Conservation (phyloP, 2,888 invertebrate genomes). For the Orthosia cruda region DNA sequence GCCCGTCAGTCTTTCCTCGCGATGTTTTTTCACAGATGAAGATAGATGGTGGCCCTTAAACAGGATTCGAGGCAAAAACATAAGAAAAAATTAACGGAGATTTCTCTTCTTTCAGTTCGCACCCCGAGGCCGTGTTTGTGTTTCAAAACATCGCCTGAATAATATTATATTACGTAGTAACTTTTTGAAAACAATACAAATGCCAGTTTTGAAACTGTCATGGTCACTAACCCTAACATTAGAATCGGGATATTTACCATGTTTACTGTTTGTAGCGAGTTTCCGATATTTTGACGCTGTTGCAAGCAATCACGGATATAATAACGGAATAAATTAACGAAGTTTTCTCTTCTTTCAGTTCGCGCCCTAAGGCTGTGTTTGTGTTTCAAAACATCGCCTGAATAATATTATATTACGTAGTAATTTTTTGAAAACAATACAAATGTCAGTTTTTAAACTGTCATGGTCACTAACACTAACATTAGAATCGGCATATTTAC, state of each 20-base stretch:
- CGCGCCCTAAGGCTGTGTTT: slow-evolving; percentile 18
- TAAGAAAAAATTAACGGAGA: slow-evolving; percentile 71
- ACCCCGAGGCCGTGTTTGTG: slow-evolving; percentile 16
- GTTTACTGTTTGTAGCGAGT: no score
- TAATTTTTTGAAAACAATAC: neutral
- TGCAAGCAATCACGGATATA: no score
- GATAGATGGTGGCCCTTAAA: slow-evolving; percentile 75
- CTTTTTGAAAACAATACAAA: neutral
- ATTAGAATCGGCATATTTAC: no score
- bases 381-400: slow-evolving; percentile 14
- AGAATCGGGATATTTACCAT: no score
- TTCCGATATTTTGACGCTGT: no score
- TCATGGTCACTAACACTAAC: no score
- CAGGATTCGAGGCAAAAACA: slow-evolving; percentile 70
- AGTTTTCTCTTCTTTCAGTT: slow-evolving; percentile 62
- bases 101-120: slow-evolving; percentile 56
- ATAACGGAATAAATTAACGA: slow-evolving; percentile 72
- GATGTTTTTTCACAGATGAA: slow-evolving; percentile 77
- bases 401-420: slow-evolving; percentile 10
- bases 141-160: slow-evolving; percentile 18
- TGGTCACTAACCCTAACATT: no score
- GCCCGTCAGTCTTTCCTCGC: slow-evolving; percentile 71
- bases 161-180: slow-evolving; percentile 4
- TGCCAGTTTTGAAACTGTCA: no score
- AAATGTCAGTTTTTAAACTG: no score